Base-by-base conservation (phyloP, 2,888 invertebrate genomes). In the Coremacera marginata region DNA sequence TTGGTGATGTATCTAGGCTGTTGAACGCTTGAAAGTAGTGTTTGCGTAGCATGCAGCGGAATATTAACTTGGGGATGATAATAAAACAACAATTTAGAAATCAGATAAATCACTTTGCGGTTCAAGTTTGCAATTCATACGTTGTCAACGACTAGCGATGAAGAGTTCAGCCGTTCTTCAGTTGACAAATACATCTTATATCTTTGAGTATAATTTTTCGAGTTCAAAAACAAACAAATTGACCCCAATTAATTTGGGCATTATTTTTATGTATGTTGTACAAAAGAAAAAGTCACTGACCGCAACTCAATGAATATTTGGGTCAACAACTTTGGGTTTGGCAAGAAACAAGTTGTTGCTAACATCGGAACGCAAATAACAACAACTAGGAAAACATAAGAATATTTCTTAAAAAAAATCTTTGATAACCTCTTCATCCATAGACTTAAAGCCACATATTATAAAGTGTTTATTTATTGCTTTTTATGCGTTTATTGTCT, bases 41-140 rank as follows among this genome's bases (percentile, higher is more conserved):
- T 60, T 60, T 60, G 57, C 11, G 14, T 25, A 60, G 25, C 22
- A 31, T 63, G 31, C 16, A 34, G 16, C 62, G 5, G 31, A 3
- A n/a, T 16, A 63, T n/a, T 31, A 4, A n/a, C 3, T 16, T 5
- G 14, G 62, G n/a, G 31, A 16, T 25, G 63, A 31, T 31, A 16
- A 14, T 11, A n/a, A 5, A 31, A 68, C 49, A 68, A 60, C 57
- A 5, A 51, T 27, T 68, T 44, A 34, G 19, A 34, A 34, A 51
- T 37, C 62, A 62, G 72, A 73, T 73, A 63, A 63, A 73, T 7
- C 31, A 63, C 19, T 73, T 44, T 73, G 49, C 67, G 37, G 74
- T 67, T 74, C 37, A 67, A 74, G 52, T 67, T 67, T 34, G 60
- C 57, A 34, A 71, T 71, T 60, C 37, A 44, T 37, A 31, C 34